phyloP scores from a whole-genome alignment of 2,797 vertebrate genomes.

The Myotis vivesi region DNA sequence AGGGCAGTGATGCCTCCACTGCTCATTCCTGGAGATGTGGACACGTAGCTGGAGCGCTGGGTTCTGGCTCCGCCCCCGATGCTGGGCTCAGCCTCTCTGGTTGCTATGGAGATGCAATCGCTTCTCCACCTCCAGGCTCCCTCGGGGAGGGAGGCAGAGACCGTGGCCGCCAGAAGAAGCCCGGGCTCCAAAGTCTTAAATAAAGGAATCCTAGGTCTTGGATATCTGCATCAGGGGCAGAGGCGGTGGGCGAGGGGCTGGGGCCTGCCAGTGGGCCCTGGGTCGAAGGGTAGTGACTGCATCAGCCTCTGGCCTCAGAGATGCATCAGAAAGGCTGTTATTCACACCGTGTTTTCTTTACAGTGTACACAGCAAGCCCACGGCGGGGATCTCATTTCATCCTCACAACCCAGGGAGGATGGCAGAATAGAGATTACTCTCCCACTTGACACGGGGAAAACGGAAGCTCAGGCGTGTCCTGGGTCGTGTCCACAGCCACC shows the following conservation, averaged over 20 bases:
- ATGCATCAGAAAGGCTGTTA: neutral
- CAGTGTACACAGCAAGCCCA: neutral
- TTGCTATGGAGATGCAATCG: slow-evolving; percentile 61
- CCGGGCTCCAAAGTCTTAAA: slow-evolving; percentile 32
- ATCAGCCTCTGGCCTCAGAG: neutral
- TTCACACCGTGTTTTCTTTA: neutral
- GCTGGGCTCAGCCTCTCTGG: slow-evolving; percentile 42
- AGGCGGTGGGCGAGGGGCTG: neutral
- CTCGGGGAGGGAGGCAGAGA: neutral
- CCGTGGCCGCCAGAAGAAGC: neutral
- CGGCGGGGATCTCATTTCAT: neutral
- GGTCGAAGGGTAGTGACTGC: neutral
- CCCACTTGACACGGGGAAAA: neutral
- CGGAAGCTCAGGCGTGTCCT: neutral
- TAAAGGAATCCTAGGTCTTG: slow-evolving; percentile 26
- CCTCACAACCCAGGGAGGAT: neutral
- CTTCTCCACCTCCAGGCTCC: slow-evolving; percentile 54
- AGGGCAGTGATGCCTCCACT: neutral
- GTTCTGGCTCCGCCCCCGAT: neutral
- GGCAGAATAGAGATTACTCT: neutral
- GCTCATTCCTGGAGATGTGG: neutral
- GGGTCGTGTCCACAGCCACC: neutral
- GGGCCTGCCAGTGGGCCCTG: accelerated
- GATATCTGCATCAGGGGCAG: neutral
- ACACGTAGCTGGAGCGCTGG: accelerated